Conservation (phyloP, 2,888 invertebrate genomes). For the Hirtodrosophila cameraria region DNA sequence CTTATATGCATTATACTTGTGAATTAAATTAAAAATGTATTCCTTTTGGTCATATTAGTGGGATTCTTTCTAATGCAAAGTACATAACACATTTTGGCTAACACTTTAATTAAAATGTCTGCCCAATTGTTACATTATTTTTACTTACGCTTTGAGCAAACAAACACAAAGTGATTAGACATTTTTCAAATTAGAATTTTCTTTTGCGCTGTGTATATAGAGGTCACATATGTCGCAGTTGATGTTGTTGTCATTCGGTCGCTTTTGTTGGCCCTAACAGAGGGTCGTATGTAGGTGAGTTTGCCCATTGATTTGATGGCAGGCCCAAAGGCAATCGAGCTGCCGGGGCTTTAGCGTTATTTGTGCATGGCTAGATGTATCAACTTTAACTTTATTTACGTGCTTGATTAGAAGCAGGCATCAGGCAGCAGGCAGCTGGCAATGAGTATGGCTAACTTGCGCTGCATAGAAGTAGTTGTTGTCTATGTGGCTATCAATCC, state of each 20-base stretch:
- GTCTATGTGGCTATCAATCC: constrained; percentile 64
- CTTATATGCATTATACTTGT: no score
- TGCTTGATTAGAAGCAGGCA: constrained; percentile 74
- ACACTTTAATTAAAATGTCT: no score
- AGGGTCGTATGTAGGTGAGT: constrained; percentile 29
- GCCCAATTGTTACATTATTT: no score
- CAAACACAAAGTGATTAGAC: no score
- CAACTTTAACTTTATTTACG: constrained; percentile 78
- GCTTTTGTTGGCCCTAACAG: constrained; percentile 55
- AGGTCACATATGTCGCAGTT: constrained; percentile 49
- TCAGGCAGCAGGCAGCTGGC: constrained; percentile 19
- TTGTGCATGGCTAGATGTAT: constrained; percentile 51
- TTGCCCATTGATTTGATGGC: constrained; percentile 66
- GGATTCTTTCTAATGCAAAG: no score
- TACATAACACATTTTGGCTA: no score
- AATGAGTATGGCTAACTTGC: constrained; percentile 10
- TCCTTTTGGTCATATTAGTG: no score
- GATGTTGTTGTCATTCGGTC: constrained; percentile 70
- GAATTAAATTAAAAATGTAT: no score
- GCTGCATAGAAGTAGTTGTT: constrained; percentile 21
- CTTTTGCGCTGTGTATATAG: constrained; percentile 25
- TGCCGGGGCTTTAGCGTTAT: constrained; percentile 28
- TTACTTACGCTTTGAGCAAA: no score
- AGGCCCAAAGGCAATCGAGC: constrained; percentile 51
- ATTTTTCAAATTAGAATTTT: background rate